Evolutionary conservation across 1,140 invertebrate genomes (phyloP), one percentile per base, ranked within the genome.

Genomic region (Rhopalosiphum maidis): DNA sequence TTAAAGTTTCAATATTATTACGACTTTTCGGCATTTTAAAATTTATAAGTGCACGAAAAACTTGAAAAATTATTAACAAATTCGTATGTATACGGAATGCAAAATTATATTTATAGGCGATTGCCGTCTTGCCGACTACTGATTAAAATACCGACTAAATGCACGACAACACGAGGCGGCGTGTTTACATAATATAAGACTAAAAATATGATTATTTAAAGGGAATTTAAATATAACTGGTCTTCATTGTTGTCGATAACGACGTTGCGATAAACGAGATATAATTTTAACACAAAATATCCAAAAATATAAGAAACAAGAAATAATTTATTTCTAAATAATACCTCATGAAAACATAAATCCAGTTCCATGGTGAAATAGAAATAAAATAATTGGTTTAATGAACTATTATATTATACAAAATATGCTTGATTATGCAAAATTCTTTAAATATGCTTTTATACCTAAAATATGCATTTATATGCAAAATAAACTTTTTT

Each of bases 211-310:
- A 41, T 41, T 41, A 41, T 41, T 41, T 2, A 41, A 41, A 41
- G 41, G 41, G 41, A 41, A 41, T 46, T 46, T 46, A 46, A 9
- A 89, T 30, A 54, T 54, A 89, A 54, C 87, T 48, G 35, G 48
- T 89, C 30, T 21, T 48, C 18, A 89, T 89, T 89, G 88, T 89
- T 89, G 86, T 25, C 86, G 86, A 88, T 48, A 30, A 88, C 86
- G 3, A 3, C 2, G 21, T 51, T 48, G 35, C n/a, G 88, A 89
- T 89, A 21, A 89, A 89, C 51, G 21, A 89, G 43, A 51, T 89
- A 35, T 54, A 89, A 55, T 89, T 51, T 89, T 55, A 51, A 89
- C 88, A 89, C 0, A 8, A 55, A 89, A n/a, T 55, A 8, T 89
- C 51, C 41, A 55, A 89, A 89, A 89, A 55, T 54, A 89, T 89